Base-by-base conservation (phyloP, 2,113 vertebrate species). In the Anarrhichthys ocellatus region DNA sequence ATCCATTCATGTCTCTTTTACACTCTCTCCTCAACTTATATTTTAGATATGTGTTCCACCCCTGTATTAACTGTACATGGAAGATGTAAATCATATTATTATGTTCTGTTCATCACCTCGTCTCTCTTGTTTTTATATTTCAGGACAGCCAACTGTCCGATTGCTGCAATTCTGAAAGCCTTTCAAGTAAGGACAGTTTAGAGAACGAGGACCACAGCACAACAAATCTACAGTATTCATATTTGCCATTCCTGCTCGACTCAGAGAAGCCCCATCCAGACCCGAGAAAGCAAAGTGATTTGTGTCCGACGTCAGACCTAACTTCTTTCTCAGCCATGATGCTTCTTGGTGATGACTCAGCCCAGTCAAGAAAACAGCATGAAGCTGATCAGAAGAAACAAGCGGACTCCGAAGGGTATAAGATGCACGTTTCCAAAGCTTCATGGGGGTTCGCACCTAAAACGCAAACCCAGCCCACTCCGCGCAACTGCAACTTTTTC, bases 151-250 rank as follows among this genome's bases (percentile, higher is more conserved):
- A 94, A 87, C 86, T 95, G 84, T 92, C 94, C 78, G 90, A 94
- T 73, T 87, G 92, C 89, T 88, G 92, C 69, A 91, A 90, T 83
- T 96, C 96, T 79, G 96, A 96, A 86, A 98, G 96, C 70, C 78
- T 97, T 67, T 96, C 92, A 17, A 97, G 96, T 91, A 88, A 95
- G 87, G 98, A 99, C 92, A 99, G 97, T 85, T 95, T 99, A 90
- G 97, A 99, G 69, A 93, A 87, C 79, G 94, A 94, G 68, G 94
- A 92, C 80, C 91, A 88, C 74, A 93, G 85, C 77, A 72, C 75
- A 78, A 82, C 86, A 63, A 32, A 80, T 10, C 84, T 11, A 64
- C 90, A 89, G 80, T 86, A 65, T 20, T 74, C 85, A 73, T 89
- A 36, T 89, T 88, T 87, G 72, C 82, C 91, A 34, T 44, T 81